Evolutionary conservation across 2,888 invertebrate species (phyloP), one percentile per base, ranked within the genome.

Genomic region (Drosophila mulleri): DNA sequence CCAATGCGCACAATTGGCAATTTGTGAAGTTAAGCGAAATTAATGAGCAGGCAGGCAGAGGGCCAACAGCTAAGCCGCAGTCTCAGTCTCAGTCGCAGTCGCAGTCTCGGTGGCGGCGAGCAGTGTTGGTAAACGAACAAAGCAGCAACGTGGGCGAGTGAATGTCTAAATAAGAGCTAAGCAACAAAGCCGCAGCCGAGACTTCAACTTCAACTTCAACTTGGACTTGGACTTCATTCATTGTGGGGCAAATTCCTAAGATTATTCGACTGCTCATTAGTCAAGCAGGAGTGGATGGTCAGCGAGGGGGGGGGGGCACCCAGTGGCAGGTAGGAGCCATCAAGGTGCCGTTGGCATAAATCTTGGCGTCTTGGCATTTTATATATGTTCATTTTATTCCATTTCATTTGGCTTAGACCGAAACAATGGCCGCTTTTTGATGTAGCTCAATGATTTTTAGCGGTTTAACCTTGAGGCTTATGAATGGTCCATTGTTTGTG

Each of bases 1-100:
- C 84, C 84, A 84, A 89, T 84, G 84, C 80, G 88, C 86, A 88
- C 86, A 88, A 86, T 86, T 89, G 88, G 86, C 89, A 86, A 88
- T 89, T 89, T 89, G 89, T 89, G 88, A 89, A 88, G 88, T 88
- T 86, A 85, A 89, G 86, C 88, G 86, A 85, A 88, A 88, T 89
- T 86, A 89, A 88, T 86, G 90, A 86, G 86, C 73, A 65, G 69
- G 56, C 63, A 65, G 69, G 53, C 53, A 53, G 35, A 35, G 35
- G n/a, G 54, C 54, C n/a, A 26, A 12, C 45, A 56, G 59, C 63
- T 50, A 52, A 74, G 72, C 50, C 42, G 29, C 45, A 45, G 44
- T 12, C 29, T n/a, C 48, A 29, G 47, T 11, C 48, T 6, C 48
- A 67, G 72, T 35, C 39, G n/a, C 39, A 26, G 20, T 23, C 20